Evolutionary conservation across 2,888 invertebrate genomes (phyloP).

Genomic region (Dichetophora obliterata): DNA sequence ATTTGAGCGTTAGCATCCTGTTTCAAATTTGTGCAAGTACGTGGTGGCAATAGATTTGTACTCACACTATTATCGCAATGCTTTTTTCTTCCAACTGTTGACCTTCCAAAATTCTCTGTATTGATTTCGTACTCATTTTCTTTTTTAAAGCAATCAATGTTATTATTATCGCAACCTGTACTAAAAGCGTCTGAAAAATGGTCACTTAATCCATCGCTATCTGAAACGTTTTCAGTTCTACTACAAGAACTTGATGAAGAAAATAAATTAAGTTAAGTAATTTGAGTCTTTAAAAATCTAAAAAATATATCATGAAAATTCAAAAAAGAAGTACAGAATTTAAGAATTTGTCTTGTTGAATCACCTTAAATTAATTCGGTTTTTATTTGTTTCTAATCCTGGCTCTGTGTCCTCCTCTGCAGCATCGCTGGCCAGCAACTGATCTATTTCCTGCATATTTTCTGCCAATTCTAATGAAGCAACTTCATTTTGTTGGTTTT

Average conservation of each 20-base stretch:
- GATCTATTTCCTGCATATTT: slow-evolving; percentile 50
- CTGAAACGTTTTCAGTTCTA: background rate
- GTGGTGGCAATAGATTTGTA: background rate
- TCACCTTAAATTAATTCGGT: background rate
- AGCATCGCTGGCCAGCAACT: slow-evolving; percentile 34
- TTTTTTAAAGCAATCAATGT: background rate
- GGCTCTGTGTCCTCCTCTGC: background rate
- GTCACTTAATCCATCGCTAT: slow-evolving; percentile 33
- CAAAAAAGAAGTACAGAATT: too few species aligned
- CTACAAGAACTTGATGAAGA: background rate
- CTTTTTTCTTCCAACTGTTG: background rate
- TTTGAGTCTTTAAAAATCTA: too few species aligned
- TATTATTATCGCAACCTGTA: background rate
- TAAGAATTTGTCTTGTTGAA: too few species aligned
- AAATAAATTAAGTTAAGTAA: too few species aligned
- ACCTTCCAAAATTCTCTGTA: background rate
- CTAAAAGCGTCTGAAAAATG: slow-evolving; percentile 9
- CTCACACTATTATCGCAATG: too few species aligned
- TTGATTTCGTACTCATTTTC: background rate
- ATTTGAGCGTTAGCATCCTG: background rate
- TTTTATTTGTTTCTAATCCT: background rate
- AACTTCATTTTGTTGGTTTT: background rate
- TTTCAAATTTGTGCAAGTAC: background rate
- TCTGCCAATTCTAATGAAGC: slow-evolving; percentile 43
- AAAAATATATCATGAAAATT: too few species aligned